Conservation (phyloP, 1,140 invertebrate species). For the Caerostris darwini region DNA sequence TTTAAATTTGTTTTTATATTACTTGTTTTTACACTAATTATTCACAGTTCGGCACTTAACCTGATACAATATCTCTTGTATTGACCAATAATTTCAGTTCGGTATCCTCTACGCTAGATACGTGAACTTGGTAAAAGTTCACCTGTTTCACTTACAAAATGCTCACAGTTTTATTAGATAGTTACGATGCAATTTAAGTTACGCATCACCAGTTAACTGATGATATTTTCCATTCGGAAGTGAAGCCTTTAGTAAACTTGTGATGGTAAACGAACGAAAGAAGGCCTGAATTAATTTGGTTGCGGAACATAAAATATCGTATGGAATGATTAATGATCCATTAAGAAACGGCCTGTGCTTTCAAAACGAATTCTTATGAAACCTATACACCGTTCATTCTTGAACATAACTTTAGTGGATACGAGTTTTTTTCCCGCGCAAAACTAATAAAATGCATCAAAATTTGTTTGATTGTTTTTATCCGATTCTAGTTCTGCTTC, state of each 20-base stretch:
- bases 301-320: background rate
- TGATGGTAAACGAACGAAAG: background rate
- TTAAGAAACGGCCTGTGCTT: background rate
- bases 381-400: background rate
- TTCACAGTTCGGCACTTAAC: too few relatives aligned
- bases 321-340: background rate
- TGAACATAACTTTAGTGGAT: background rate
- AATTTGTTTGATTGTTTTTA: too few relatives aligned
- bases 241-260: background rate
- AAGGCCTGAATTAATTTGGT: background rate
- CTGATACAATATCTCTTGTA: too few relatives aligned
- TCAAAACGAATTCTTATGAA: background rate
- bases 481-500: too few relatives aligned
- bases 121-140: background rate
- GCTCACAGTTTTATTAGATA: background rate
- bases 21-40: too few relatives aligned
- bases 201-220: background rate
- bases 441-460: too few relatives aligned
- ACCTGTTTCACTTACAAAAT: background rate
- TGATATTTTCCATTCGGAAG: background rate
- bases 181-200: background rate
- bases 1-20: too few relatives aligned
- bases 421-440: too few relatives aligned
- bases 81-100: too few relatives aligned
- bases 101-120: background rate